Evolutionary conservation across 2,113 vertebrate species (phyloP), one percentile per base, ranked within the genome.

Genomic region (Odontesthes bonariensis): DNA sequence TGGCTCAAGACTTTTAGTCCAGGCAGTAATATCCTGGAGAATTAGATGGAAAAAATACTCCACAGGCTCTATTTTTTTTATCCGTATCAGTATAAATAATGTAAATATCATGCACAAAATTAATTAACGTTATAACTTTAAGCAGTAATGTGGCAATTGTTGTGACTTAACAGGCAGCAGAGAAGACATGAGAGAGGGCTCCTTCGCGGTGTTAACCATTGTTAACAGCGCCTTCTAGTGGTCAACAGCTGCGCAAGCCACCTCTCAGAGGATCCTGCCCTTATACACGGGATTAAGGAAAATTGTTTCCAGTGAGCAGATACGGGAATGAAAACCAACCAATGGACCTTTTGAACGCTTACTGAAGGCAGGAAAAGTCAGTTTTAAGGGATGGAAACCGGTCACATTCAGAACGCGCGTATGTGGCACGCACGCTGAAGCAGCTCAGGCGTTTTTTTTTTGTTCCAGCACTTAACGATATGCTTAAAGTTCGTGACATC

Each of bases 151-250:
- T 68, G 69, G 20, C 54, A 14, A 53, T 51, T 55, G 12, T 62
- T 70, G 11, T 68, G 63, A 70, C 44, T 67, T 68, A 35, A 47
- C 20, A 40, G 27, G 31, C 22, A 58, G 4, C 46, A 59, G 44
- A 5, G 2, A 33, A 35, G 14, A 11, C n/a, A n/a, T 49, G 59
- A 44, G 32, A 6, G 5, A 6, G 51, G 54, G 68, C 68, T 32
- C 44, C 13, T 27, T 40, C 6, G 1, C 22, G 14, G 54, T 31
- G 40, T 66, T 89, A 91, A 74, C 33, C 88, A 66, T 89, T 94
- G 94, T 77, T 93, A 92, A 93, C 86, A 94, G 93, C 87, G 86
- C 92, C 94, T 89, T 89, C 93, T 94, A 92, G 91, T 89, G 94
- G 90, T 23, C 74, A 49, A 16, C 35, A 32, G 20, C 16, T 22